Conservation (phyloP, 30 jellyfish, hydroid and myxozoan species). For the Hydractinia echinata region DNA sequence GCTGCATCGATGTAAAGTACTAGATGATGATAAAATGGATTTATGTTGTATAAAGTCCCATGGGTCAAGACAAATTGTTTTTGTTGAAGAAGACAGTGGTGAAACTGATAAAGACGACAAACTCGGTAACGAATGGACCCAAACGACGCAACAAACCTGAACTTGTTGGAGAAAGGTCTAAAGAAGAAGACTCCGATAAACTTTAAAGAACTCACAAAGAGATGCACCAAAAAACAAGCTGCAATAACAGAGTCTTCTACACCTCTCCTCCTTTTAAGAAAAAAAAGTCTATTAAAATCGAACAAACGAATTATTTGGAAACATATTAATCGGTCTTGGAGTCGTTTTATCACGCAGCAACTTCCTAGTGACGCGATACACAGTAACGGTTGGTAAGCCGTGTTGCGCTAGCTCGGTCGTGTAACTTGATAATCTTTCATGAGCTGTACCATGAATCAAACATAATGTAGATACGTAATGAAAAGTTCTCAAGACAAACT, state of each 20-base stretch:
- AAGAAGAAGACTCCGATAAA: slow-evolving; percentile 33
- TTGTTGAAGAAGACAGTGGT: slow-evolving; percentile 36
- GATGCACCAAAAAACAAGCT: slow-evolving; percentile 71
- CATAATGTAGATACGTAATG: too few species aligned
- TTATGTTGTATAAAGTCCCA: too few species aligned
- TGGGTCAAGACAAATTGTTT: too few species aligned
- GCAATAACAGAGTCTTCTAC: slow-evolving; percentile 70
- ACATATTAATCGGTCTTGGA: slow-evolving; percentile 58
- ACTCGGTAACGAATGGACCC: slow-evolving; percentile 83
- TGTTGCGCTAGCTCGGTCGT: too few species aligned
- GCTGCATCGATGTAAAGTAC: too few species aligned
- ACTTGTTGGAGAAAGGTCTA: slow-evolving; percentile 58
- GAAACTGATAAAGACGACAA: slow-evolving; percentile 38
- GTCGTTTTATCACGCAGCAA: slow-evolving; percentile 20
- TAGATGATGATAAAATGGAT: too few species aligned
- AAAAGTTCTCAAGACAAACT: too few species aligned
- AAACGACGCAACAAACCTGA: slow-evolving; percentile 86
- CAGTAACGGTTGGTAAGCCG: too few species aligned
- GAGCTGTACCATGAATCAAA: too few species aligned
- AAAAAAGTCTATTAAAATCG: slow-evolving; percentile 55
- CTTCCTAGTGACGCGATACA: too few species aligned
- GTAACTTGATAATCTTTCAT: too few species aligned
- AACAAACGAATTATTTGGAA: slow-evolving; percentile 54
- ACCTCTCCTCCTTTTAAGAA: slow-evolving; percentile 60
- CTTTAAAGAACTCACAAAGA: slow-evolving; percentile 41